Percentiles rank a stretch among this genome's conserved stretches.
Conservation (phyloP, 2,888 invertebrate species). For the Coremacera marginata region DNA sequence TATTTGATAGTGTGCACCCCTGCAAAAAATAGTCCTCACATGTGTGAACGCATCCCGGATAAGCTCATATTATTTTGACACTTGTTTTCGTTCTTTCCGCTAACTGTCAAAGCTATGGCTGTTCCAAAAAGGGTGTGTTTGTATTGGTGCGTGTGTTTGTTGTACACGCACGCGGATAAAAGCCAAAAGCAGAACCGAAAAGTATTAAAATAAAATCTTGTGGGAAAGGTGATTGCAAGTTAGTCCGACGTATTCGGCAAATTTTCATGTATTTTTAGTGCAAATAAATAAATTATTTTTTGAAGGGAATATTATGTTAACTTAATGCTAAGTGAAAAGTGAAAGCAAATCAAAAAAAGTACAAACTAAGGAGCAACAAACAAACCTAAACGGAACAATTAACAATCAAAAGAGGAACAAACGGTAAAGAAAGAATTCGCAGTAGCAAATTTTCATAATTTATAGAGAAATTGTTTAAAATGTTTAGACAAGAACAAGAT, state of each 20-base stretch:
- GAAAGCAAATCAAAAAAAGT: slow-evolving; percentile 24
- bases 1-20: background rate
- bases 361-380: slow-evolving; percentile 26
- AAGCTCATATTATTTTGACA: background rate
- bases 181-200: slow-evolving; percentile 22
- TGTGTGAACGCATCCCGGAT: background rate
- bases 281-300: slow-evolving; percentile 10
- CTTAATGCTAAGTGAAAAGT: slow-evolving; percentile 31
- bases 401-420: slow-evolving; percentile 32
- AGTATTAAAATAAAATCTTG: slow-evolving; percentile 10
- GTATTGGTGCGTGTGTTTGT: slow-evolving; percentile 41
- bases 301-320: slow-evolving; percentile 10
- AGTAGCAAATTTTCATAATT: background rate
- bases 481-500: background rate
- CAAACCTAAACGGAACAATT: slow-evolving; percentile 9
- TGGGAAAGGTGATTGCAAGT: slow-evolving; percentile 28
- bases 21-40: background rate
- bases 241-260: background rate
- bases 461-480: background rate
- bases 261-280: slow-evolving; percentile 16
- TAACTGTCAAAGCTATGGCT: slow-evolving; percentile 16
- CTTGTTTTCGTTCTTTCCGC: background rate
- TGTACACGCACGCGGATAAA: slow-evolving; percentile 31
- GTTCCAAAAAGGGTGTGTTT: slow-evolving; percentile 42
- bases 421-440: slow-evolving; percentile 11